These are phyloP conservation scores for Benitochromis conjunctus DNA, from an alignment of 2,113 vertebrate genomes.

Conservation along the genomic window DNA sequence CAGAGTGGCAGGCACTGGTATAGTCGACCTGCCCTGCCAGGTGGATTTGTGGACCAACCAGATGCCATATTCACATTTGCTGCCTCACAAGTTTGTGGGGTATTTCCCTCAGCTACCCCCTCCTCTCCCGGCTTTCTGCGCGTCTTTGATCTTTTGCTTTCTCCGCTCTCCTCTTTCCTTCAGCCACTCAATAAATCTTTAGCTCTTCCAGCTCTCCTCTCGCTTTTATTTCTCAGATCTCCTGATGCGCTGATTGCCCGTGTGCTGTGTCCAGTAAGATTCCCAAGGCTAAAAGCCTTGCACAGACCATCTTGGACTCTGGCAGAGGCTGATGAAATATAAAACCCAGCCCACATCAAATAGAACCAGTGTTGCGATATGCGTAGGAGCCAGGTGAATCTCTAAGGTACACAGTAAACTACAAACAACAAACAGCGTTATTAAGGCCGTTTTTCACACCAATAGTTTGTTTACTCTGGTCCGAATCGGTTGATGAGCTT, in stretches of 20 bases:
- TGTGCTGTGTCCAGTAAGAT: not conserved
- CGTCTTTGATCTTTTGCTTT: not conserved
- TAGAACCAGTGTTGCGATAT: not conserved
- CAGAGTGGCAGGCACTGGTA: not conserved
- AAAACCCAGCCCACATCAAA: not conserved
- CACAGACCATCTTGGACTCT: not conserved
- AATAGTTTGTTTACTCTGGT: not conserved
- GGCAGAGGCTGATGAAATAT: not conserved
- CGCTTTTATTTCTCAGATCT: not conserved
- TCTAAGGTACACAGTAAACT: not conserved
- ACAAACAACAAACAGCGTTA: not conserved
- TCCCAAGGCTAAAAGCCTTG: not conserved
- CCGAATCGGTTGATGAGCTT: not conserved
- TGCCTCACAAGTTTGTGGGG: not conserved
- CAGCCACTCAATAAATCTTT: slow-evolving; percentile 13
- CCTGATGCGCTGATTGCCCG: not conserved
- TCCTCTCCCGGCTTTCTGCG: not conserved
- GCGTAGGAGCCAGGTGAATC: not conserved
- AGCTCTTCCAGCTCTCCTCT: not conserved
- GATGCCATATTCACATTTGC: slow-evolving; percentile 1
- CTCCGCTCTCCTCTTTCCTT: slow-evolving; percentile 1
- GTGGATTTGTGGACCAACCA: slow-evolving; percentile 26
- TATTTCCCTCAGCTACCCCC: not conserved
- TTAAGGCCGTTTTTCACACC: not conserved
- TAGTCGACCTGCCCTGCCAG: slow-evolving; percentile 33